Conservation (phyloP, 2,888 invertebrate genomes). For the Halocaridina rubra region DNA sequence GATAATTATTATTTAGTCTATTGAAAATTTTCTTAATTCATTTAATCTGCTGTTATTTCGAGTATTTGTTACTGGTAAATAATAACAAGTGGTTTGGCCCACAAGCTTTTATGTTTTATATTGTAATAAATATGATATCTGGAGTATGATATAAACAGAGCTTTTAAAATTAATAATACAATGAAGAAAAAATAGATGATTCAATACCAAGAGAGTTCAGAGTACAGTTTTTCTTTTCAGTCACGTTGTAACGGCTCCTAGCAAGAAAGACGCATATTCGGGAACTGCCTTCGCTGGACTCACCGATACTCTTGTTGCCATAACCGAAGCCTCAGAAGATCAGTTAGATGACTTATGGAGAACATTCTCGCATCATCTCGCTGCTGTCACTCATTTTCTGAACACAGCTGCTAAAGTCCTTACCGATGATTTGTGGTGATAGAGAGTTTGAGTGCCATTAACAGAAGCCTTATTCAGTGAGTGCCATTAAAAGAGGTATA, state of each 20-base stretch:
- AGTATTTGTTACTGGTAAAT: too few species aligned
- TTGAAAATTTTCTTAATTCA: too few species aligned
- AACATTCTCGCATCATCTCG: slow-evolving; percentile 47
- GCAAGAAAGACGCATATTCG: slow-evolving; percentile 63
- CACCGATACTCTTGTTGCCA: slow-evolving; percentile 58
- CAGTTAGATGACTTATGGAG: slow-evolving; percentile 34
- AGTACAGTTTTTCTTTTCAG: slow-evolving; percentile 55
- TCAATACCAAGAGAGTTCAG: too few species aligned
- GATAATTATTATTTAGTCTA: too few species aligned
- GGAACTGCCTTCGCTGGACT: slow-evolving; percentile 65
- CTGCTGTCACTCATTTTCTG: slow-evolving; percentile 42
- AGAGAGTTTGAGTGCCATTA: background rate
- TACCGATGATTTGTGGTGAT: slow-evolving; percentile 50
- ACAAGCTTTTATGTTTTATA: too few species aligned
- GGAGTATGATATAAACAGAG: too few species aligned
- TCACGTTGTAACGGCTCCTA: slow-evolving; percentile 65
- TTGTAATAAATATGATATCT: too few species aligned
- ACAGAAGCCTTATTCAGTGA: too few species aligned
- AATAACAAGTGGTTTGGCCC: too few species aligned
- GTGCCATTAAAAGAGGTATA: too few species aligned
- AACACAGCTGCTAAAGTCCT: slow-evolving; percentile 47
- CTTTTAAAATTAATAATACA: background rate
- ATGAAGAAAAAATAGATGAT: too few species aligned
- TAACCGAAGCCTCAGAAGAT: slow-evolving; percentile 13
- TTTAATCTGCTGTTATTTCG: too few species aligned